These are phyloP conservation scores for Phenganax stokvisi DNA, from an alignment of 92 coral and sea anemone genomes.

Conservation along the genomic window DNA sequence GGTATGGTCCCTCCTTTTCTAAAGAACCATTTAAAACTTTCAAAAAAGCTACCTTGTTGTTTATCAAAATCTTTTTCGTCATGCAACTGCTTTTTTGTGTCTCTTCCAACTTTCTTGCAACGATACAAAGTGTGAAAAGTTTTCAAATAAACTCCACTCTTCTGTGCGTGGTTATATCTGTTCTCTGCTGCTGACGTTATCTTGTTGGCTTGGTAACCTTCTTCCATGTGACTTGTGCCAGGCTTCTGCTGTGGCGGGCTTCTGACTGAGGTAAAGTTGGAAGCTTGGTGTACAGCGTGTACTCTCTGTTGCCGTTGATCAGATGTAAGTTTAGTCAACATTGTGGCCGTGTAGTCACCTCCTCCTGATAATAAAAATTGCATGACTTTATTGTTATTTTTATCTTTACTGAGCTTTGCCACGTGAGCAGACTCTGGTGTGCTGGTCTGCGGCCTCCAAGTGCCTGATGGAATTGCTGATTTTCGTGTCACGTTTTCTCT, in stretches of 20 bases:
- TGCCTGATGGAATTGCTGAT: constrained; percentile 39
- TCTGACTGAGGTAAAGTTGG: constrained; percentile 3
- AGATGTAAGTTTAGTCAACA: constrained; percentile 8
- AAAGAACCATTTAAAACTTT: neutral
- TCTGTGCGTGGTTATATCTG: neutral
- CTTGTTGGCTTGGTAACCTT: constrained; percentile 11
- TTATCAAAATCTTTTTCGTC: constrained; percentile 6
- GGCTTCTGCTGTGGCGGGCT: constrained; percentile 4
- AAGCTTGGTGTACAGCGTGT: constrained; percentile 10
- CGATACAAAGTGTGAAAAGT: constrained; percentile 36
- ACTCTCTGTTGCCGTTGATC: constrained; percentile 3
- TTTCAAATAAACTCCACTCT: constrained; percentile 29
- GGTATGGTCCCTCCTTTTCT: neutral
- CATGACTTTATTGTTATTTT: constrained; percentile 31
- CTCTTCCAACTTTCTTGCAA: constrained; percentile 20
- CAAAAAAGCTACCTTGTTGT: neutral
- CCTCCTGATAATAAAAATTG: constrained; percentile 15
- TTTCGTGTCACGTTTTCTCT: constrained; percentile 24
- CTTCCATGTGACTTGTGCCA: neutral
- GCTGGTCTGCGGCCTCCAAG: constrained; percentile 60
- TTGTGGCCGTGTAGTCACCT: constrained; percentile 1
- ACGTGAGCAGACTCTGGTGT: constrained; percentile 69
- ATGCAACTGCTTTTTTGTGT: neutral
- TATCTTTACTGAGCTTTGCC: constrained; percentile 56
- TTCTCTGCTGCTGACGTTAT: neutral